Conservation (phyloP, 2,888 invertebrate species). For the Anticlea derivata region DNA sequence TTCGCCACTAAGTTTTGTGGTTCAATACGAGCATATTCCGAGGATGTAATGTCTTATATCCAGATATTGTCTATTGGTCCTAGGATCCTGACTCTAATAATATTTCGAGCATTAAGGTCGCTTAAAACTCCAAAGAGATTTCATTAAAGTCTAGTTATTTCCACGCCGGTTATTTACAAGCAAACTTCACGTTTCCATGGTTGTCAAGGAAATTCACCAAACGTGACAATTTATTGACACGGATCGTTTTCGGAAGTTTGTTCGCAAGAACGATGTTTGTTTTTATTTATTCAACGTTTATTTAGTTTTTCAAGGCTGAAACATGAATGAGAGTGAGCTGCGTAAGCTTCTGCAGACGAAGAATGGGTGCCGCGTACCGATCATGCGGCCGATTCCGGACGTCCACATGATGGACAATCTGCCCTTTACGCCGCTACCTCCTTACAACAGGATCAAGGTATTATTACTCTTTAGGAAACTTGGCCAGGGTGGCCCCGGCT, state of each 20-base stretch:
- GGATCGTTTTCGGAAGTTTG: not conserved
- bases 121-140: too few species aligned
- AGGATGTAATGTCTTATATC: too few species aligned
- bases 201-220: conserved; percentile 13
- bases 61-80: too few species aligned
- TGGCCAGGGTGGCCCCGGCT: too few species aligned
- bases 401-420: conserved; percentile 63
- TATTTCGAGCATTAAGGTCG: too few species aligned
- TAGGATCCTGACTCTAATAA: too few species aligned
- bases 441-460: conserved; percentile 76
- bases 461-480: not conserved
- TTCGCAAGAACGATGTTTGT: conserved; percentile 24
- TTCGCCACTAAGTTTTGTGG: too few species aligned
- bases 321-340: conserved; percentile 73
- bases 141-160: too few species aligned
- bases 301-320: conserved; percentile 31
- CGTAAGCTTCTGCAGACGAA: conserved; percentile 71
- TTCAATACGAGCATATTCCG: too few species aligned
- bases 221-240: conserved; percentile 13
- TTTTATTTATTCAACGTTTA: conserved; percentile 23
- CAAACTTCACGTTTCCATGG: conserved; percentile 15
- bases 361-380: conserved; percentile 71
- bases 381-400: conserved; percentile 70
- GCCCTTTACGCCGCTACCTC: conserved; percentile 68
- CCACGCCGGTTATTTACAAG: conserved; percentile 8